Conservation (phyloP, 2,113 vertebrate species). For the Synodontis membranacea region DNA sequence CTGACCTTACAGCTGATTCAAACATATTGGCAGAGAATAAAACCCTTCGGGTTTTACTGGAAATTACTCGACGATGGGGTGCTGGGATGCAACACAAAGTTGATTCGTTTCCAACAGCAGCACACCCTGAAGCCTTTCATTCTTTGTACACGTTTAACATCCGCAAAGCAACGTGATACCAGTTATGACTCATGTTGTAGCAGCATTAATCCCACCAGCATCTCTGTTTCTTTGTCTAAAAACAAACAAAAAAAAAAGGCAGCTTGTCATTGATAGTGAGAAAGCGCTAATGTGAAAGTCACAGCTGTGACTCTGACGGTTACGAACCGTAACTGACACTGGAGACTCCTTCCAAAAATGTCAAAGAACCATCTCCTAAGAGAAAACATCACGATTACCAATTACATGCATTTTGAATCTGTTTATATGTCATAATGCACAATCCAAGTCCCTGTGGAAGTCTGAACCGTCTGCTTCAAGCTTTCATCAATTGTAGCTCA, state of each 20-base stretch:
- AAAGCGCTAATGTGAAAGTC: neutral
- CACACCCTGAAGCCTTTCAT: neutral
- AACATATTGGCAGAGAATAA: neutral
- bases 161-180: neutral
- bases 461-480: too few species aligned
- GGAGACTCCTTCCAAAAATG: neutral
- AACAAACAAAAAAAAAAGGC: too few species aligned
- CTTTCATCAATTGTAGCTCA: too few species aligned
- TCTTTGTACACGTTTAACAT: neutral
- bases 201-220: neutral
- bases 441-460: too few species aligned
- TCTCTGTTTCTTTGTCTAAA: neutral
- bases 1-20: neutral
- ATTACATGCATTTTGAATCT: too few species aligned
- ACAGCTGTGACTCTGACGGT: neutral
- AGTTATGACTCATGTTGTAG: neutral
- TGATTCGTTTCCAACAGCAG: neutral
- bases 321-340: neutral
- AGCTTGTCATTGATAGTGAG: neutral
- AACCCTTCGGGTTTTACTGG: neutral
- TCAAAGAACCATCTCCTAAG: too few species aligned
- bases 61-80: neutral
- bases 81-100: neutral
- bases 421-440: too few species aligned
- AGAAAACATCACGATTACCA: too few species aligned